Percentiles rank a stretch among this genome's conserved stretches.
Evolutionary conservation across 53 echinoderm and acorn worm species (phyloP).

Genomic region (Holothuria scabra): DNA sequence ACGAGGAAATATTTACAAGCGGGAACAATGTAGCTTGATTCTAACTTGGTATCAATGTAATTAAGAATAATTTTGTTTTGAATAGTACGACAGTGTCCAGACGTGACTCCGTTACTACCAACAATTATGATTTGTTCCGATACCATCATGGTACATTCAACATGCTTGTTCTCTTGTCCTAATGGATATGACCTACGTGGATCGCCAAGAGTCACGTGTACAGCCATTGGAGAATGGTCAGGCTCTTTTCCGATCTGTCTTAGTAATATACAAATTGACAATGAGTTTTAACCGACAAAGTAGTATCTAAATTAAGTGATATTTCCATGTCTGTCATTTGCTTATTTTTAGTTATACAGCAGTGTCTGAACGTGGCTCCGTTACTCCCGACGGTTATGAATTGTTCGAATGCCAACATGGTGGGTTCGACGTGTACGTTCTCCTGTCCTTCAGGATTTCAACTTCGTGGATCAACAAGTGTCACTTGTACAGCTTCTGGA

Average conservation of each 20-base stretch:
- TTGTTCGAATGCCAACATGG: constrained; percentile 1
- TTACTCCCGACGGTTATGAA: neutral
- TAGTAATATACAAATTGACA: too few species aligned
- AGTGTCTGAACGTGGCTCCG: neutral
- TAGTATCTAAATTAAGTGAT: too few species aligned
- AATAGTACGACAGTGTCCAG: neutral
- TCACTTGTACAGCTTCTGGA: neutral
- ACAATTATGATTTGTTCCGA: neutral
- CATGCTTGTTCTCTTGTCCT: constrained; percentile 9
- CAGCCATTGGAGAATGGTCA: constrained; percentile 2
- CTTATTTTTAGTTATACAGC: neutral
- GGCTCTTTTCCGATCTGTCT: neutral
- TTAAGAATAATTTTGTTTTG: too few species aligned
- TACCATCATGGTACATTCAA: neutral
- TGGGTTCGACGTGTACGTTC: neutral
- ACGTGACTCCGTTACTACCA: neutral
- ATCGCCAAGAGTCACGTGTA: neutral
- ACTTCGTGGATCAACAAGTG: neutral
- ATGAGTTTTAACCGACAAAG: too few species aligned
- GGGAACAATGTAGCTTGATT: too few species aligned
- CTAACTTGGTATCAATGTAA: too few species aligned
- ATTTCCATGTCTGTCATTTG: too few species aligned
- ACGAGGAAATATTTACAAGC: too few species aligned
- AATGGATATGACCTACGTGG: neutral
- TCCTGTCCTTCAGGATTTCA: neutral